Conservation (phyloP, 2,113 vertebrate species). For the Gallinago jamesoni region DNA sequence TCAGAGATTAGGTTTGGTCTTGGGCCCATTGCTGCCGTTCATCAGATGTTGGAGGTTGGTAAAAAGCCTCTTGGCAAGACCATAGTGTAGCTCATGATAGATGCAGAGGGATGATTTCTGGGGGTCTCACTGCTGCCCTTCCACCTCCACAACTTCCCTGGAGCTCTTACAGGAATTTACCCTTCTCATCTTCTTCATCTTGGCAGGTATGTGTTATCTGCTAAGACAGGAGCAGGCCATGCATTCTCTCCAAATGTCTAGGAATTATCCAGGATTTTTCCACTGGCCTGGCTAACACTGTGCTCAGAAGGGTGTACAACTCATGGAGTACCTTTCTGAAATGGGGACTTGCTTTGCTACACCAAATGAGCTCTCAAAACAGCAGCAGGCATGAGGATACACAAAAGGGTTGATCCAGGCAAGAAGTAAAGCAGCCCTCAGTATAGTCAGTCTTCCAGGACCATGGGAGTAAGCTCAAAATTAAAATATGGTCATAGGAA, state of each 20-base stretch:
- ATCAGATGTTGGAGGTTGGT: background rate
- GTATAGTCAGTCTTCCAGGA: background rate
- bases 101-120: background rate
- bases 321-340: background rate
- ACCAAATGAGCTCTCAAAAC: background rate
- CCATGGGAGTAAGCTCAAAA: background rate
- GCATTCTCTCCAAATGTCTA: background rate
- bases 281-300: background rate
- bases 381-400: background rate
- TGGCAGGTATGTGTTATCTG: rapidly evolving
- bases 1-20: background rate
- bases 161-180: background rate
- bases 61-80: background rate
- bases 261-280: background rate
- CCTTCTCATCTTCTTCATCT: background rate
- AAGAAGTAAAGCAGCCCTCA: background rate
- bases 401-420: background rate
- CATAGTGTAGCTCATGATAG: background rate
- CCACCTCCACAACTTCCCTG: background rate
- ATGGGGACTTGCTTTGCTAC: rapidly evolving
- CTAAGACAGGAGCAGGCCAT: background rate
- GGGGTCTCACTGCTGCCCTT: background rate
- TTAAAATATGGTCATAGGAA: background rate
- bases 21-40: background rate
- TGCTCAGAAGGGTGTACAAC: background rate